Percentiles rank a stretch among this genome's conserved stretches.
These are phyloP conservation scores for Egretta garzetta DNA, from an alignment of 2,113 vertebrate species.

Conservation along the genomic window DNA sequence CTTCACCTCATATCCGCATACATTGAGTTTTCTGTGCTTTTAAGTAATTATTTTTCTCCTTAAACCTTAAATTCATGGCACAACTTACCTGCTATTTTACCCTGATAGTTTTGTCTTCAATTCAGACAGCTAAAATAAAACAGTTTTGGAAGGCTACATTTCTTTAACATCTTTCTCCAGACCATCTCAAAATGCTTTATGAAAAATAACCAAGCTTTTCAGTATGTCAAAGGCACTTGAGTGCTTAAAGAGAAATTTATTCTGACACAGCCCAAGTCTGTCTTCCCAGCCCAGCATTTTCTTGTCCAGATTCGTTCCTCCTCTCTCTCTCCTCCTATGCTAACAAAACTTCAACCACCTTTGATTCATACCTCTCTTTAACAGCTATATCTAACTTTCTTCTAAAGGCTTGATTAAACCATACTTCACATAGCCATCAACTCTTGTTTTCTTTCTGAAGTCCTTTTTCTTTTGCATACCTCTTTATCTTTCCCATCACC, in stretches of 20 bases:
- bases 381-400: background rate
- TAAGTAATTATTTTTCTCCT: background rate
- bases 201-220: background rate
- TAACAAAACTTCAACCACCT: background rate
- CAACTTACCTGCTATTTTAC: background rate
- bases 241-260: background rate
- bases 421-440: background rate
- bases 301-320: background rate
- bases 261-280: background rate
- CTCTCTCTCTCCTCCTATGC: background rate
- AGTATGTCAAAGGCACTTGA: background rate
- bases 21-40: background rate
- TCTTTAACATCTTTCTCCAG: background rate
- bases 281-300: background rate
- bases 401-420: background rate
- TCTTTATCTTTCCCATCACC: background rate
- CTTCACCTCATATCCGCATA: background rate
- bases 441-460: background rate
- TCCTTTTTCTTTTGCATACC: accelerated
- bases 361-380: background rate
- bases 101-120: background rate
- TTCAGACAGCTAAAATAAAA: background rate
- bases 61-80: background rate
- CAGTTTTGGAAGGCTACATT: background rate
- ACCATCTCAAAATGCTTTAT: background rate